These are phyloP conservation scores for Petrosia ficiformis DNA, from an alignment of 37 sponge, comb jelly and placozoan species.

Conservation along the genomic window DNA sequence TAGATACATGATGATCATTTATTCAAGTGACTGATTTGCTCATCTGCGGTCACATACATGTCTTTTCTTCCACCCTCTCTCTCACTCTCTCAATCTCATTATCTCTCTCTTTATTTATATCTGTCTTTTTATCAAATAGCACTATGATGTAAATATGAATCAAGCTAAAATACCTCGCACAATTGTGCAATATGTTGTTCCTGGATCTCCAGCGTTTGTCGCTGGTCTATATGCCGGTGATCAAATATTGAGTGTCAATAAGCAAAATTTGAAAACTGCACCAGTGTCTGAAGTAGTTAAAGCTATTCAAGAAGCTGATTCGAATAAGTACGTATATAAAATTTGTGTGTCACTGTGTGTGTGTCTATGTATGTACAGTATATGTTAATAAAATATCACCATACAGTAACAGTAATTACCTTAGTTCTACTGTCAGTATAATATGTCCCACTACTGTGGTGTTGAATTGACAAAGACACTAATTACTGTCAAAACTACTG, in stretches of 20 bases:
- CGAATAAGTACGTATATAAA: slow-evolving; percentile 14
- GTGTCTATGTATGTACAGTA: background rate
- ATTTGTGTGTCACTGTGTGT: background rate
- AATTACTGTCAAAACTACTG: too few species aligned
- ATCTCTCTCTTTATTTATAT: background rate
- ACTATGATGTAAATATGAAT: slow-evolving; percentile 34
- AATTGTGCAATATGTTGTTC: slow-evolving; percentile 59
- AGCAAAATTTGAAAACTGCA: slow-evolving; percentile 21
- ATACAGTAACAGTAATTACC: too few species aligned
- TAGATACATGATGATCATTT: too few species aligned
- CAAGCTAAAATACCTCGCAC: slow-evolving; percentile 28
- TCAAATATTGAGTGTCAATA: slow-evolving; percentile 51
- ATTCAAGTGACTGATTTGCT: too few species aligned
- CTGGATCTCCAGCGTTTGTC: slow-evolving; percentile 51
- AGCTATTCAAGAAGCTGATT: background rate
- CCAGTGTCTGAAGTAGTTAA: slow-evolving; percentile 42
- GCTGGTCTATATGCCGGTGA: slow-evolving; percentile 69
- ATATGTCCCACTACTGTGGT: background rate
- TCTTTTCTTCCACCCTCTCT: background rate
- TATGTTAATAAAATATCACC: too few species aligned
- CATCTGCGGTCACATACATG: too few species aligned
- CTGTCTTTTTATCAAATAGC: slow-evolving; percentile 15
- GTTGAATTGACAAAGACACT: too few species aligned
- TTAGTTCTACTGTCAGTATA: too few species aligned
- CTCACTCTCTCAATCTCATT: background rate